Conservation (phyloP, 2,888 invertebrate species). For the Argyresthia goedartella region DNA sequence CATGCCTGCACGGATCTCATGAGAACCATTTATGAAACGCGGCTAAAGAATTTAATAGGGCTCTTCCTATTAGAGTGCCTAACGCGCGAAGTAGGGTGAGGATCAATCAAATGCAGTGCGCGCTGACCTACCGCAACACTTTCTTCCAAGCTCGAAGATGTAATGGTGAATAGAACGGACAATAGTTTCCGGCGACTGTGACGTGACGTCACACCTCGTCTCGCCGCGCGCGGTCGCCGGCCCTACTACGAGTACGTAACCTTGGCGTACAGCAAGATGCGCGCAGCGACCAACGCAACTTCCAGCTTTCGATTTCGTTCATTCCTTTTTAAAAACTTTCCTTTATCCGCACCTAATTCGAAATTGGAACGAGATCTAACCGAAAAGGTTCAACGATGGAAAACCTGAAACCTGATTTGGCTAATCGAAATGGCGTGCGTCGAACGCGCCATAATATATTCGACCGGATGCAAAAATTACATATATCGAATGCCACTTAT, state of each 20-base stretch:
- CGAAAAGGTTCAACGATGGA: background rate
- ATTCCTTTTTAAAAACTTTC: slow-evolving; percentile 1
- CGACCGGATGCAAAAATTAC: slow-evolving; percentile 55
- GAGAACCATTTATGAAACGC: background rate
- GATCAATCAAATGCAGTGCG: slow-evolving; percentile 7
- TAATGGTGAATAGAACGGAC: slow-evolving; percentile 65
- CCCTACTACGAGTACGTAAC: slow-evolving; percentile 44
- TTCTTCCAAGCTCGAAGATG: slow-evolving; percentile 67
- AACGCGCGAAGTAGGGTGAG: background rate
- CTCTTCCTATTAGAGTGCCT: background rate
- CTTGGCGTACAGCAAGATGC: slow-evolving; percentile 32
- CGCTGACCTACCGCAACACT: slow-evolving; percentile 65
- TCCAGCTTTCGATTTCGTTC: slow-evolving; percentile 18
- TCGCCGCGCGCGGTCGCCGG: slow-evolving; percentile 49
- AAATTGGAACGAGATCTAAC: background rate
- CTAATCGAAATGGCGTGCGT: slow-evolving; percentile 10
- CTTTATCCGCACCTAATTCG: background rate
- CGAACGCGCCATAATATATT: slow-evolving; percentile 22
- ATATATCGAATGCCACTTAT: slow-evolving; percentile 60
- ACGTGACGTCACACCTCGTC: slow-evolving; percentile 61
- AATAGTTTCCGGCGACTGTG: slow-evolving; percentile 68
- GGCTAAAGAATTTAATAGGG: background rate
- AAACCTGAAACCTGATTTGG: slow-evolving; percentile 13
- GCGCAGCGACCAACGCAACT: slow-evolving; percentile 19
- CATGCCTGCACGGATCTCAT: background rate